Evolutionary conservation across 2,797 vertebrate species (phyloP).

Genomic region (Gila robusta): DNA sequence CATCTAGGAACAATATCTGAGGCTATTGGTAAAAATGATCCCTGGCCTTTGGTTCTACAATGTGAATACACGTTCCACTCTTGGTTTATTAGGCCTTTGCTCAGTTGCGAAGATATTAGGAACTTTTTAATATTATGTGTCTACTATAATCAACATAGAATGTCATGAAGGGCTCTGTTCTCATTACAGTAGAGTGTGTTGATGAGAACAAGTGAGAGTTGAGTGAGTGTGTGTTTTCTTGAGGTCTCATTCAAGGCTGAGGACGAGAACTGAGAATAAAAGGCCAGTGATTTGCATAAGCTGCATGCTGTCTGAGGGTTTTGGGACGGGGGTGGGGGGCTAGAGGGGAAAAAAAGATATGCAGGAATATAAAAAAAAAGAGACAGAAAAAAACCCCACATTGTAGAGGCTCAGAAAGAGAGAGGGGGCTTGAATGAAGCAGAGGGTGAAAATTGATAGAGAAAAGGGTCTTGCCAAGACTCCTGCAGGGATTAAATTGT

Average conservation of each 20-base stretch:
- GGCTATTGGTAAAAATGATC: slow-evolving; percentile 6
- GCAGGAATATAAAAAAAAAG: slow-evolving; percentile 76
- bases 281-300: slow-evolving; percentile 89
- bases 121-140: slow-evolving; percentile 29
- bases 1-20: slow-evolving; percentile 53
- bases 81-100: background rate
- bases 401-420: slow-evolving; percentile 79
- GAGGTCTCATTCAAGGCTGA: slow-evolving; percentile 89
- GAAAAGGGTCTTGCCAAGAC: slow-evolving; percentile 82
- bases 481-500: slow-evolving; percentile 89
- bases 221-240: slow-evolving; percentile 70
- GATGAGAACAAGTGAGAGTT: slow-evolving; percentile 53
- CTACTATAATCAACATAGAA: slow-evolving; percentile 7
- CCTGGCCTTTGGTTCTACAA: background rate
- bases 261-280: slow-evolving; percentile 80
- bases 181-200: slow-evolving; percentile 35
- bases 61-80: background rate
- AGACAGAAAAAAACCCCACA: slow-evolving; percentile 70
- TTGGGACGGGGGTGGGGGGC: slow-evolving; percentile 40
- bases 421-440: slow-evolving; percentile 69
- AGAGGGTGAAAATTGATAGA: slow-evolving; percentile 79
- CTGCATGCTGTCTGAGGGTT: slow-evolving; percentile 83
- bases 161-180: background rate
- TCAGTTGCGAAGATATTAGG: background rate
- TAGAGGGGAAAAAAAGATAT: slow-evolving; percentile 78